phyloP scores from a whole-genome alignment of 1,140 invertebrate species.

The Polypedilum vanderplanki region DNA sequence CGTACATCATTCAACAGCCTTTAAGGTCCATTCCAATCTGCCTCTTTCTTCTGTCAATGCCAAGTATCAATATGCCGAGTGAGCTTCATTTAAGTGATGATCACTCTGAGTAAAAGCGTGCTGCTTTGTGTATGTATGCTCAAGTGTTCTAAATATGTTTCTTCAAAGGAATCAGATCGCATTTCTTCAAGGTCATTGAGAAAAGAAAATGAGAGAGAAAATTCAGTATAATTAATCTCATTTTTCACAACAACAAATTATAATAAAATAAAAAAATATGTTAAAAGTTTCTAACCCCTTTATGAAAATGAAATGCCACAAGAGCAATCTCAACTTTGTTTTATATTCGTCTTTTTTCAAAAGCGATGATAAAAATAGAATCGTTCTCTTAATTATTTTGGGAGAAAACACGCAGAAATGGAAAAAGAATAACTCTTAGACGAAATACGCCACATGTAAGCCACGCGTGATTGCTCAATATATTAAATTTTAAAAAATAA shows the following conservation, averaged over 20 bases:
- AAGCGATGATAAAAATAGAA: slow-evolving; percentile 4
- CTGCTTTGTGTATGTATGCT: background rate
- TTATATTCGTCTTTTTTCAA: background rate
- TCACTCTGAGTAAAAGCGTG: background rate
- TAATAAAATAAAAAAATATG: no score
- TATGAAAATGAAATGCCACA: background rate
- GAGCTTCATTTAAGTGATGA: background rate
- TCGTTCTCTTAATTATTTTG: background rate
- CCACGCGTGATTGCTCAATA: no score
- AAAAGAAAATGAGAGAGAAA: no score
- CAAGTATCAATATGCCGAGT: background rate
- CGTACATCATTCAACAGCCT: background rate
- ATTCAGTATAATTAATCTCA: no score
- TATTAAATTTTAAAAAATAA: no score
- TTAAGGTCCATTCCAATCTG: slow-evolving; percentile 9
- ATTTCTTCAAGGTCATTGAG: slow-evolving; percentile 7
- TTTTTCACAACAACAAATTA: no score
- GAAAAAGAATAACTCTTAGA: background rate
- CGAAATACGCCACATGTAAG: background rate
- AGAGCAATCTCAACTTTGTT: background rate
- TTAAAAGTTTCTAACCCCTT: background rate
- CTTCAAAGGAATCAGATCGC: slow-evolving; percentile 2
- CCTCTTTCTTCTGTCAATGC: slow-evolving; percentile 15
- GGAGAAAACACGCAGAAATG: background rate
- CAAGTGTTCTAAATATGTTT: background rate